Conservation (phyloP, 2,888 invertebrate genomes). For the Monochamus alternatus region DNA sequence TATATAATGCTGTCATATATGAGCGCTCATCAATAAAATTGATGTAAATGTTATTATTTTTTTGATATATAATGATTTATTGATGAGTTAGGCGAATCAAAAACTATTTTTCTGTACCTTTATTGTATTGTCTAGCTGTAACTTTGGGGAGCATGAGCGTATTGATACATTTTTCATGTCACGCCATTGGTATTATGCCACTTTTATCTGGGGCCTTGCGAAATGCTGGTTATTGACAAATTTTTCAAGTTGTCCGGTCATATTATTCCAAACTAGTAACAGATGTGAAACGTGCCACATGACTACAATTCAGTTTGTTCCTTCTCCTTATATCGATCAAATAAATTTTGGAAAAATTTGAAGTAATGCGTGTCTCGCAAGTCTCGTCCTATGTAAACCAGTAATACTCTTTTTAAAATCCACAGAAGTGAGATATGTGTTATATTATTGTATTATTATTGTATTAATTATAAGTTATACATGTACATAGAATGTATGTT, state of each 20-base stretch:
- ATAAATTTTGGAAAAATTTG: background rate
- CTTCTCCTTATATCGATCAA: no score
- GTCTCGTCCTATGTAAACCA: conserved; percentile 43
- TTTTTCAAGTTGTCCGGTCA: background rate
- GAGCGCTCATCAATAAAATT: conserved; percentile 47
- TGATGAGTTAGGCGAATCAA: conserved; percentile 45
- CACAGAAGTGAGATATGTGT: conserved; percentile 62
- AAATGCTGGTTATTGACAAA: conserved; percentile 37
- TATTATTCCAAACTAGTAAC: background rate
- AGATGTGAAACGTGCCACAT: background rate
- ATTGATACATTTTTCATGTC: conserved; percentile 51
- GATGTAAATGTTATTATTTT: conserved; percentile 39
- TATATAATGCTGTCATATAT: conserved; percentile 29
- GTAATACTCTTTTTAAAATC: conserved; percentile 59
- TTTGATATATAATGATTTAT: conserved; percentile 29
- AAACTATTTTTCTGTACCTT: conserved; percentile 43
- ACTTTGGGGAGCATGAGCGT: conserved; percentile 54
- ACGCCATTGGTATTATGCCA: conserved; percentile 52
- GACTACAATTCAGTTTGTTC: no score
- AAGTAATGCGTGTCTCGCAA: conserved; percentile 1
- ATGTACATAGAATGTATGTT: conserved; percentile 73
- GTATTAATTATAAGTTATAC: conserved; percentile 64
- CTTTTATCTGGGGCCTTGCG: conserved; percentile 40
- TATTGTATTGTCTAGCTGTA: conserved; percentile 32
- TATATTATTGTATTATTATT: conserved; percentile 61